Conservation (phyloP, 2,113 vertebrate genomes). For the Oenanthe oenanthe region DNA sequence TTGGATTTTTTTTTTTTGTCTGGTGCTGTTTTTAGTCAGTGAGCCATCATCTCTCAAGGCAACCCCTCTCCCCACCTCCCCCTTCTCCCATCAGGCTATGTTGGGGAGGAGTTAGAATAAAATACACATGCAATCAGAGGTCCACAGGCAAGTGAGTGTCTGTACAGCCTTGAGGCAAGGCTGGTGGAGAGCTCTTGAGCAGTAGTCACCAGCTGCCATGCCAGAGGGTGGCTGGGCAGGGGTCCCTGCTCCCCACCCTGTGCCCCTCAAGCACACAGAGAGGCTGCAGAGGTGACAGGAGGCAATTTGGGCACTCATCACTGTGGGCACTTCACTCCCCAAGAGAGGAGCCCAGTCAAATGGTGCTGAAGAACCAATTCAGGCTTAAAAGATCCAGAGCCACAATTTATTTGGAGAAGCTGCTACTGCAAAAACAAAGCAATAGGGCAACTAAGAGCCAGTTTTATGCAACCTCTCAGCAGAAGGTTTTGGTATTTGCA, state of each 20-base stretch:
- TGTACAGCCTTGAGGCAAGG: not conserved
- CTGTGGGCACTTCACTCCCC: not conserved
- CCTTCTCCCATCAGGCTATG: too few relatives aligned
- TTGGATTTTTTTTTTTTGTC: not conserved
- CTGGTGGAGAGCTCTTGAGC: not conserved
- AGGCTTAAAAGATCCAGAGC: not conserved
- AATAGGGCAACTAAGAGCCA: not conserved
- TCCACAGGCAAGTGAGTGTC: not conserved
- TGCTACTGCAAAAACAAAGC: not conserved
- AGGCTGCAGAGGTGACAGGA: not conserved
- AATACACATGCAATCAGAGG: rapidly evolving
- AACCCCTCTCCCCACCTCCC: not conserved
- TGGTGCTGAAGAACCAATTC: not conserved
- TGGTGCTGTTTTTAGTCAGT: not conserved
- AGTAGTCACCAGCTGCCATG: not conserved
- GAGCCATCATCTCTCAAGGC: not conserved
- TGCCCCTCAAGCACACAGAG: not conserved
- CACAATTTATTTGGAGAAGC: not conserved
- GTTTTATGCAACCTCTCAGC: not conserved
- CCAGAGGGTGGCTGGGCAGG: rapidly evolving
- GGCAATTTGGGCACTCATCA: not conserved
- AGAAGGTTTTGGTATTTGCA: not conserved
- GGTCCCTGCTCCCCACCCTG: rapidly evolving
- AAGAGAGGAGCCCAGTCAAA: not conserved
- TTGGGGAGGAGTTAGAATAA: not conserved